Percentiles rank a stretch among this genome's conserved stretches.
These are phyloP conservation scores for Catocala sponsa DNA, from an alignment of 2,888 invertebrate species.

Conservation along the genomic window DNA sequence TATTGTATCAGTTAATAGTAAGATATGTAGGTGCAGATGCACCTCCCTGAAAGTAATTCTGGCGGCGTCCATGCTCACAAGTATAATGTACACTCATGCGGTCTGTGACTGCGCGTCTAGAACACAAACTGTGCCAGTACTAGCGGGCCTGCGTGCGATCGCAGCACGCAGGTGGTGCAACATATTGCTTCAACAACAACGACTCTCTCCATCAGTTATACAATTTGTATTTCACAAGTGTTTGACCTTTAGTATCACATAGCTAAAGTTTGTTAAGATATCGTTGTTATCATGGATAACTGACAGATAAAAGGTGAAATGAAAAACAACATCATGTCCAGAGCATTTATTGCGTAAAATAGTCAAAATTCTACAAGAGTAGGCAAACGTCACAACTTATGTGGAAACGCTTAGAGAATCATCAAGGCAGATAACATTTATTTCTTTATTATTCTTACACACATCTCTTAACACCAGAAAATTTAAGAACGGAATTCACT, in stretches of 20 bases:
- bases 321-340: constrained; percentile 74
- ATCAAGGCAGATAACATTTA: constrained; percentile 83
- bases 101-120: constrained; percentile 6
- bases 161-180: constrained; percentile 13
- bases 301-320: constrained; percentile 47
- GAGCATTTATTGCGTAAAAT: constrained; percentile 87
- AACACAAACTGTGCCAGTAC: constrained; percentile 28
- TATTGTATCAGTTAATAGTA: too few species aligned
- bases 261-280: too few species aligned
- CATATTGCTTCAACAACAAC: not conserved
- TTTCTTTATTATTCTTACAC: constrained; percentile 73
- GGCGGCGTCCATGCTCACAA: too few species aligned
- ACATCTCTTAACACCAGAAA: constrained; percentile 72
- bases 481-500: constrained; percentile 58
- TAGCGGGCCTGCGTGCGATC: not conserved
- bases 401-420: constrained; percentile 83
- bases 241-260: not conserved
- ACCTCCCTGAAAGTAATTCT: too few species aligned
- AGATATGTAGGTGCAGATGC: too few species aligned
- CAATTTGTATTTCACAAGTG: not conserved
- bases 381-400: constrained; percentile 87
- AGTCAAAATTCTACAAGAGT: constrained; percentile 87
- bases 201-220: constrained; percentile 6
- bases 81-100: constrained; percentile 12
- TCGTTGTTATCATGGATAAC: not conserved